Base-by-base conservation (phyloP, 2,797 vertebrate species). In the Falco biarmicus region DNA sequence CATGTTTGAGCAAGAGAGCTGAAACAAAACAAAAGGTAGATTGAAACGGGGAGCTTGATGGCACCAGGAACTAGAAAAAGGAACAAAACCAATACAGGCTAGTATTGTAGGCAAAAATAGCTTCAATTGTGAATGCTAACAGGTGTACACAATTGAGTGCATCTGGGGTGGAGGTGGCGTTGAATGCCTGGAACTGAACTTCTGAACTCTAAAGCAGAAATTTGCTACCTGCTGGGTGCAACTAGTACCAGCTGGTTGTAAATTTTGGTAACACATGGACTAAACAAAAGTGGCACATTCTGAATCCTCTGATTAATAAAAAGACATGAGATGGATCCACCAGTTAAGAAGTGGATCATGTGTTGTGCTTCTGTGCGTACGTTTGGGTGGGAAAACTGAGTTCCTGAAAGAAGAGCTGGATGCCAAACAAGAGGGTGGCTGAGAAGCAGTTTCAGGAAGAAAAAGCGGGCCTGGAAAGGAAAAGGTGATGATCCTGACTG, bases 101-200 rank as follows among this genome's bases (percentile, higher is more conserved):
- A 61, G 3, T 41, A 73, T 2, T 69, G 50, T 29, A 56, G 29
- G 24, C 17, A 88, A 76, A 91, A 78, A 45, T 16, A 63, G 5
- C 31, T 60, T 64, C 71, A 68, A 84, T 18, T 65, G 20, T 74
- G 26, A 59, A 29, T 50, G 45, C 3, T 43, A 65, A 54, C 15
- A 50, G 5, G 63, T 31, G 11, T 16, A 75, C 26, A 39, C 13
- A 51, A 34, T 17, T 75, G 53, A 50, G 19, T 34, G 26, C 16
- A 24, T 11, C 20, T 60, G 13, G 10, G 8, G 21, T 3, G 28
- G 1, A 10, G 1, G 7, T 0, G 2, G 13, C 10, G 10, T 6
- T 45, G 18, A 85, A 61, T 32, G 11, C 13, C 61, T 91, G 60
- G 61, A 80, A 41, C 5, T 43, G 32, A 75, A 78, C 48, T 90